Percentiles rank a stretch among this genome's conserved stretches.
Evolutionary conservation across 1,140 invertebrate species (phyloP).

Genomic region (Melitaea cinxia): DNA sequence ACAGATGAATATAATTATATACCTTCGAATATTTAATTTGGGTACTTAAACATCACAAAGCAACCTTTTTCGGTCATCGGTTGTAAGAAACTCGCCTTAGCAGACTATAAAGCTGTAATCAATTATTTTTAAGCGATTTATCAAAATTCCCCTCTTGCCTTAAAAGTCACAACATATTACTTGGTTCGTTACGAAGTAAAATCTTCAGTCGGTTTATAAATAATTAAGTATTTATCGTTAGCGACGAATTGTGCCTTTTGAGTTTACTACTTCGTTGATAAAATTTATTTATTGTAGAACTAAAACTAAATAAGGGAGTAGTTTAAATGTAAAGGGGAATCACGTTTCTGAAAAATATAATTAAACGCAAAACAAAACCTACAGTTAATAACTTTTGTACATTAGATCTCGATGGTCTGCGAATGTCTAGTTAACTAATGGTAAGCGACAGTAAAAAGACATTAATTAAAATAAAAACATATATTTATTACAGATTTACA

Average conservation of each 20-base stretch:
- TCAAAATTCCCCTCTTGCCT: background rate
- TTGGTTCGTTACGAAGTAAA: slow-evolving; percentile 1
- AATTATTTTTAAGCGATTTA: slow-evolving; percentile 12
- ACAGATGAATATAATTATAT: background rate
- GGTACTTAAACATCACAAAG: slow-evolving; percentile 4
- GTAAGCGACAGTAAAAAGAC: background rate
- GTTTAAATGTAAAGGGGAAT: too few relatives aligned
- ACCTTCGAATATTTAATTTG: slow-evolving; percentile 3
- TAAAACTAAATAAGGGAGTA: too few relatives aligned
- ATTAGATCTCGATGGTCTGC: too few relatives aligned
- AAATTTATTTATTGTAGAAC: too few relatives aligned
- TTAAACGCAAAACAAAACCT: too few relatives aligned
- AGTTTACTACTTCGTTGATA: background rate
- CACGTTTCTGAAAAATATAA: too few relatives aligned
- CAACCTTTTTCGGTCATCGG: background rate
- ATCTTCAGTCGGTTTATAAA: background rate
- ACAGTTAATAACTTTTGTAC: too few relatives aligned
- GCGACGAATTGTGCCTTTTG: background rate
- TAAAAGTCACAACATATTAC: slow-evolving; percentile 3
- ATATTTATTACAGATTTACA: background rate
- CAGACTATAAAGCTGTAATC: background rate
- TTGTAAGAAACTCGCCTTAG: slow-evolving; percentile 6
- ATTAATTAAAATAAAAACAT: background rate
- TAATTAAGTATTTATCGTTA: background rate
- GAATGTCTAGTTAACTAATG: background rate